A percentile compares a stretch with the other conserved stretches of the same genome.
These are phyloP conservation scores for Basileuterus tristriatus DNA, from an alignment of 2,797 vertebrate genomes.

Conservation along the genomic window DNA sequence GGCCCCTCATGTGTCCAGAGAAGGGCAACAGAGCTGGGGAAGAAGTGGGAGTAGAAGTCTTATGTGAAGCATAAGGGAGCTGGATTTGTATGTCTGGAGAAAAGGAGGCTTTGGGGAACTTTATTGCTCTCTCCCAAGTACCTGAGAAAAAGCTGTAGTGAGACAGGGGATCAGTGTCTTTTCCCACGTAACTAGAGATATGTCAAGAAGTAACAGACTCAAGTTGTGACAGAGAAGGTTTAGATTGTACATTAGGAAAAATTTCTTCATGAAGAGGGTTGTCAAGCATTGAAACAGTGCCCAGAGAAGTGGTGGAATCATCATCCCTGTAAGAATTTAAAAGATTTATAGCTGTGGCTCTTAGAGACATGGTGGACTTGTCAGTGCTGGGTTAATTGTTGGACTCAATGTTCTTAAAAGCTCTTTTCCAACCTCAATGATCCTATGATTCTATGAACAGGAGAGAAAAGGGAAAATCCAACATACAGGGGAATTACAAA, in stretches of 20 bases:
- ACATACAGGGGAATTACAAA: not conserved
- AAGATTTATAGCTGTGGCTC: not conserved
- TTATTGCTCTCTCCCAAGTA: not conserved
- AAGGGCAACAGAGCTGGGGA: not conserved
- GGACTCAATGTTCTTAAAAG: not conserved
- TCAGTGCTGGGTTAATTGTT: not conserved
- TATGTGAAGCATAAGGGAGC: not conserved
- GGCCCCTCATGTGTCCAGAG: too few species aligned
- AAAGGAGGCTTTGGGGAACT: fast-evolving
- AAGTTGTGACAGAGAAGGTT: not conserved
- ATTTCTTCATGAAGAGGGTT: not conserved
- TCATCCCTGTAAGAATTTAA: not conserved
- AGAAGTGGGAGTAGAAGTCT: not conserved
- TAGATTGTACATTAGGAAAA: not conserved
- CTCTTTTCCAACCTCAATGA: not conserved
- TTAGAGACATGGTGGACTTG: not conserved
- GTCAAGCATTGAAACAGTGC: not conserved
- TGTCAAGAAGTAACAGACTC: not conserved
- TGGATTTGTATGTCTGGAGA: not conserved
- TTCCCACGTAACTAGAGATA: not conserved
- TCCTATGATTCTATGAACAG: not conserved
- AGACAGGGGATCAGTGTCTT: not conserved
- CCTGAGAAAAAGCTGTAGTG: not conserved
- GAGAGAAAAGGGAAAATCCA: not conserved
- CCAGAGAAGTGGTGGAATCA: not conserved